A percentile compares a stretch with the other conserved stretches of the same genome.
Conservation (phyloP, 2,797 vertebrate species). For the Parotocinclus haroldoi region DNA sequence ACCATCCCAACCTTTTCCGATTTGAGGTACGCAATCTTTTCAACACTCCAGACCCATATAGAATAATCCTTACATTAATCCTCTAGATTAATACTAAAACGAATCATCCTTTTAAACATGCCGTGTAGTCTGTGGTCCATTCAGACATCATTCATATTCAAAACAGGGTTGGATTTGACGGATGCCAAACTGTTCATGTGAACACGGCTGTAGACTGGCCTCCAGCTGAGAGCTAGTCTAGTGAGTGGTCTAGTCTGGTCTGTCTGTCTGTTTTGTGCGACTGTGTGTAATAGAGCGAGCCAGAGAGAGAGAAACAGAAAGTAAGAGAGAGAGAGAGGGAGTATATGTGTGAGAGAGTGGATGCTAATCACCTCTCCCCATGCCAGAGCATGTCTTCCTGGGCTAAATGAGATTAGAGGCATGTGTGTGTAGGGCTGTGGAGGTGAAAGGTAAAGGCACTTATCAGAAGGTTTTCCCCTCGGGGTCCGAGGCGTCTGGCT, state of each 20-base stretch:
- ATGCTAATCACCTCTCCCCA: constrained; percentile 73
- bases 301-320: not conserved
- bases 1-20: too few relatives aligned
- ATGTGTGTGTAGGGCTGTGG: constrained; percentile 72
- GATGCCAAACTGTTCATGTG: too few relatives aligned
- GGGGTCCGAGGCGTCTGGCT: constrained; percentile 72
- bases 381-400: constrained; percentile 75
- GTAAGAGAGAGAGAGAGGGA: constrained; percentile 31
- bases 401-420: constrained; percentile 76
- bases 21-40: too few relatives aligned
- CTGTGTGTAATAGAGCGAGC: constrained; percentile 7
- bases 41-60: too few relatives aligned
- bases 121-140: too few relatives aligned
- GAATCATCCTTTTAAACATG: too few relatives aligned
- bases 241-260: not conserved
- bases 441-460: constrained; percentile 87
- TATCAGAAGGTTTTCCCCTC: constrained; percentile 74
- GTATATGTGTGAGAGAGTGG: constrained; percentile 56
- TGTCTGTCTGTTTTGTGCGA: constrained; percentile 9
- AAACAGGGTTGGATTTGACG: too few relatives aligned
- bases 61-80: too few relatives aligned
- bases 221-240: not conserved
- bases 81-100: too few relatives aligned
- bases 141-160: too few relatives aligned
- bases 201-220: too few relatives aligned